Percentiles rank a stretch among this genome's conserved stretches.
Evolutionary conservation across 2,113 vertebrate genomes (phyloP).

Genomic region (Phycodurus eques): DNA sequence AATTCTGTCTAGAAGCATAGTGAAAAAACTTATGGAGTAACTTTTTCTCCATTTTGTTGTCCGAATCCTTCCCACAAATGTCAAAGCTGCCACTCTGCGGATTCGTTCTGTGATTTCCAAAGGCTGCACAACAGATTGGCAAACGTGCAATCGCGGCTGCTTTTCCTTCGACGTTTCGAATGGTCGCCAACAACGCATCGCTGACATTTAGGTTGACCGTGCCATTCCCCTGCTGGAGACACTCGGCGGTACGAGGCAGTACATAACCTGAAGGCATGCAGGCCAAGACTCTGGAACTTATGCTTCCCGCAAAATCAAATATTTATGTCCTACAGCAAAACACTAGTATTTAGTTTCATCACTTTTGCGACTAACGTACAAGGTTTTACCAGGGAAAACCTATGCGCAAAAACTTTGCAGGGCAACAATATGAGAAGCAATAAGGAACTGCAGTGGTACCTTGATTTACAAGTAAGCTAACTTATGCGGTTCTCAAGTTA

Average conservation of each 20-base stretch:
- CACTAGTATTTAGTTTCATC: slow-evolving; percentile 14
- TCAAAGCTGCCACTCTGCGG: no score
- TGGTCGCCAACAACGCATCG: slow-evolving; percentile 10
- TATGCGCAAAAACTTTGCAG: no score
- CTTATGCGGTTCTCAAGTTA: no score
- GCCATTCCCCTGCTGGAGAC: slow-evolving; percentile 17
- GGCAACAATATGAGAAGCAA: no score
- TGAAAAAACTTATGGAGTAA: no score
- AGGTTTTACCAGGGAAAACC: slow-evolving; percentile 6
- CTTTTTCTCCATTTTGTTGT: no score
- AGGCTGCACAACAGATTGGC: slow-evolving; percentile 1
- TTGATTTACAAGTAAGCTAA: no score
- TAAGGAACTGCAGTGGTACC: no score
- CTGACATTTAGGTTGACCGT: slow-evolving; percentile 40
- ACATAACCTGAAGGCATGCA: slow-evolving; percentile 41
- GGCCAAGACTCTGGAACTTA: slow-evolving; percentile 26
- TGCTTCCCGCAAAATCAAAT: slow-evolving; percentile 24
- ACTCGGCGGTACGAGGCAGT: slow-evolving; percentile 17
- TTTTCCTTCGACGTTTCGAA: background rate
- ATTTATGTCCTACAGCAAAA: slow-evolving; percentile 22
- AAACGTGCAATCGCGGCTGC: background rate
- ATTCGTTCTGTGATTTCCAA: no score
- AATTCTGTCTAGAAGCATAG: no score
- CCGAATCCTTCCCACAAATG: no score
- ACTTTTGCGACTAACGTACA: slow-evolving; percentile 14